phyloP scores from a whole-genome alignment of 2,113 vertebrate species.

The Gnathonemus echidnorhynchus region DNA sequence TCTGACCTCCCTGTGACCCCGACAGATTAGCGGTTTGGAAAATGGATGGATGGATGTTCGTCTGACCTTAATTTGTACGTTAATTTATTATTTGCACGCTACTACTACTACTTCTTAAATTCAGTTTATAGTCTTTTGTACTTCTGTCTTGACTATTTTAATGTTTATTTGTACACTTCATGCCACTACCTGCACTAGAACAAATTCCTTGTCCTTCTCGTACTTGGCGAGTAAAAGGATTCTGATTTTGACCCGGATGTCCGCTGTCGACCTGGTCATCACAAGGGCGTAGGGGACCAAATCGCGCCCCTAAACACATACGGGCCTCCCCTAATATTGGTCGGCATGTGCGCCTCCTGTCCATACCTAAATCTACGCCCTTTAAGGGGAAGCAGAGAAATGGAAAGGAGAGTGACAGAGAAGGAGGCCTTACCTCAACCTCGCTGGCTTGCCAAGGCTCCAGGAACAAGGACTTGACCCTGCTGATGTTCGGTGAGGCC shows the following conservation, averaged over 20 bases:
- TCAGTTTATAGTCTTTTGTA: not conserved
- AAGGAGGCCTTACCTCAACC: conserved; percentile 67
- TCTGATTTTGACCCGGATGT: not conserved
- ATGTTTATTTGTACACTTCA: not conserved
- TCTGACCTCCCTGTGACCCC: not conserved
- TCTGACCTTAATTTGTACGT: not conserved
- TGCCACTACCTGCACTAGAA: not conserved
- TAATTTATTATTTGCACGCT: not conserved
- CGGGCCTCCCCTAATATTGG: not conserved
- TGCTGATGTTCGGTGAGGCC: conserved; percentile 82
- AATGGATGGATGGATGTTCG: not conserved
- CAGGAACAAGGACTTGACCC: conserved; percentile 79
- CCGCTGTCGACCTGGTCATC: not conserved
- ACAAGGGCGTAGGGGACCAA: not conserved
- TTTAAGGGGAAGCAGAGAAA: not conserved
- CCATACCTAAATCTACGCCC: not conserved
- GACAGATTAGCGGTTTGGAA: too few relatives aligned
- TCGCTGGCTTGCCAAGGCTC: conserved; percentile 85
- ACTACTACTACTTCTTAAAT: not conserved
- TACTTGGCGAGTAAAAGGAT: not conserved
- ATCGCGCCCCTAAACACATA: not conserved
- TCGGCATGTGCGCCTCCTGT: not conserved
- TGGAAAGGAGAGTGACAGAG: not conserved
- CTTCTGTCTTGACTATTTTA: not conserved
- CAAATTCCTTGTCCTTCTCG: not conserved